Evolutionary conservation across 1,140 invertebrate species (phyloP).

Genomic region (Andrena cerasifolii): DNA sequence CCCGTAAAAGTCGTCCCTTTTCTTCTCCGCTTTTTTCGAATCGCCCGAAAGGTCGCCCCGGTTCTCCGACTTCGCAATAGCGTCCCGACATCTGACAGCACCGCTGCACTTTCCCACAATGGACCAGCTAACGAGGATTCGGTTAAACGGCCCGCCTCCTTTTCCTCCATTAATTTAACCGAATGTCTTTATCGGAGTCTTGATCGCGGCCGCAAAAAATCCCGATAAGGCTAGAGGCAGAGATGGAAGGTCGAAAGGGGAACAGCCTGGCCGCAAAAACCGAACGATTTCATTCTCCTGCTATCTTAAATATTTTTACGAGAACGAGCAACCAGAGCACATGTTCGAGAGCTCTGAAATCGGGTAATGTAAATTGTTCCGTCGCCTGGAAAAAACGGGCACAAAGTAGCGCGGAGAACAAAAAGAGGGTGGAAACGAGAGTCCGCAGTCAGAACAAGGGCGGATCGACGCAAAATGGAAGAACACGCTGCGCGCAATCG

Average conservation of each 20-base stretch:
- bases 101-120: background rate
- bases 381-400: background rate
- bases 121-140: slow-evolving; percentile 17
- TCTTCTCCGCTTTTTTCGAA: background rate
- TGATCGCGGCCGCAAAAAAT: background rate
- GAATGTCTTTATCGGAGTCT: background rate
- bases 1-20: background rate
- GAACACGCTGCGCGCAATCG: too few relatives aligned
- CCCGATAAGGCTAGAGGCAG: too few relatives aligned
- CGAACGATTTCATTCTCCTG: background rate
- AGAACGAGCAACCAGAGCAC: background rate
- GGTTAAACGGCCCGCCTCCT: background rate
- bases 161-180: slow-evolving; percentile 5
- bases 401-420: background rate
- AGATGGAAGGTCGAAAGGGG: background rate
- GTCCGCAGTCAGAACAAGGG: background rate
- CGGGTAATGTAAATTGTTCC: background rate
- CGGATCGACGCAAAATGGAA: background rate
- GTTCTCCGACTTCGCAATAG: background rate
- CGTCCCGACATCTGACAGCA: background rate
- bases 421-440: background rate
- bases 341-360: background rate
- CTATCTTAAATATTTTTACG: too few relatives aligned
- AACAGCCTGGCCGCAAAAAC: background rate
- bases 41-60: background rate